Evolutionary conservation across 2,888 invertebrate species (phyloP).

Genomic region (Agonopterix heracliana): DNA sequence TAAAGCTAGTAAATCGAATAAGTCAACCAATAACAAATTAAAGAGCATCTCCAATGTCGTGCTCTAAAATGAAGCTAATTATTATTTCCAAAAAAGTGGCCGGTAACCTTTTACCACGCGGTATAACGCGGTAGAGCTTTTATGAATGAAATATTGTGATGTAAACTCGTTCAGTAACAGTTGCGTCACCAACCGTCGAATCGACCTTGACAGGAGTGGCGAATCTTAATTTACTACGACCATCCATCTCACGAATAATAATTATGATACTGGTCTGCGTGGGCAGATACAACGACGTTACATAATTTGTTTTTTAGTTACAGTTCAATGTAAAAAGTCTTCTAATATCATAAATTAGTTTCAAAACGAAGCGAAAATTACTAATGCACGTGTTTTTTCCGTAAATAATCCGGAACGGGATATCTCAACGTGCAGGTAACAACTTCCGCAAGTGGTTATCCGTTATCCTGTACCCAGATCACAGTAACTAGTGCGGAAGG

Average conservation of each 20-base stretch:
- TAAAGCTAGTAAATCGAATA: too few species aligned
- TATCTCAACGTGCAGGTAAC: conserved; percentile 20
- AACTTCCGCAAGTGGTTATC: conserved; percentile 60
- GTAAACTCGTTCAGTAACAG: conserved; percentile 50
- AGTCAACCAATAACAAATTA: too few species aligned
- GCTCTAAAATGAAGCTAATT: too few species aligned
- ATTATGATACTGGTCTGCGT: conserved; percentile 15
- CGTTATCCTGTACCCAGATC: conserved; percentile 42
- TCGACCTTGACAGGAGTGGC: conserved; percentile 56
- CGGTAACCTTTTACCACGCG: conserved; percentile 22
- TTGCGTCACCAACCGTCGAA: conserved; percentile 48
- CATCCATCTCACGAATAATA: conserved; percentile 20
- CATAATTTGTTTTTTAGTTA: neutral
- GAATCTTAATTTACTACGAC: conserved; percentile 21
- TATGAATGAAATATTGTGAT: conserved; percentile 53
- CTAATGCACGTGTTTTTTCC: neutral
- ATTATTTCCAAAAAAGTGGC: too few species aligned
- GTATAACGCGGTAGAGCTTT: conserved; percentile 24
- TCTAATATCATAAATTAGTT: neutral
- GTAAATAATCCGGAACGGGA: neutral
- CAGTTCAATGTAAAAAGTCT: too few species aligned
- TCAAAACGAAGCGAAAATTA: neutral
- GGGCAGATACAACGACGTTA: conserved; percentile 10
- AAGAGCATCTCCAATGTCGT: too few species aligned
- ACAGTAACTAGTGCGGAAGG: conserved; percentile 53